Evolutionary conservation across 92 coral and sea anemone genomes (phyloP), one percentile per base, ranked within the genome.

Genomic region (Umimayanthus kanabou): DNA sequence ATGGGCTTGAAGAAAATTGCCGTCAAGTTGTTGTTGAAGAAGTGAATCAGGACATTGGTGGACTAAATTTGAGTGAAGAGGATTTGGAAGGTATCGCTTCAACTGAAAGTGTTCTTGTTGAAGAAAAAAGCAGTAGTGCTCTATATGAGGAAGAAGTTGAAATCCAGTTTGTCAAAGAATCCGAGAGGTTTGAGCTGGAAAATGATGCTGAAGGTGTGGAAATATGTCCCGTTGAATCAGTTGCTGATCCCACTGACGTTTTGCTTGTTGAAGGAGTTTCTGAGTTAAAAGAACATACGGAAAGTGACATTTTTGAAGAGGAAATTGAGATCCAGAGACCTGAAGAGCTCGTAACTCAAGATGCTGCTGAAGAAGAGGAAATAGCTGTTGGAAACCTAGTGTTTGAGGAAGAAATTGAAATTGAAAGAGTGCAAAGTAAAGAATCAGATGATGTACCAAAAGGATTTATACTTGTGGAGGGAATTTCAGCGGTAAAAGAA

Each of bases 321-420:
- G 95, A 91, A 79, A 71, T 89, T 33, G 90, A 90, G 11, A 76
- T 92, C 13, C 55, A 87, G 10, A 85, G 57, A 83, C 69, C 26
- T 16, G 69, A 61, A 61, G 69, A 61, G 4, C 26, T 5, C 9
- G 26, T 25, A 18, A 61, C 5, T 22, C 69, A 61, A 25, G 69
- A 20, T 61, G 69, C 7, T 61, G 69, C 69, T 5, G 69, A 61
- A 61, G 69, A 61, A 61, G 26, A 61, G 26, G 69, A 61, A 23
- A 23, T 16, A 61, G 69, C 2, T 61, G 23, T 22, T 22, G 69
- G 69, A 61, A 61, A 7, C 6, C 26, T 61, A 61, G 57, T 76
- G 29, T 86, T 78, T 40, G 88, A 89, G 73, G 91, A 91, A 75
- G 95, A 91, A 79, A 72, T 89, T 55, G 90, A 90, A 16, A 70